phyloP scores from a whole-genome alignment of 2,797 vertebrate genomes.

The Prionace glauca region DNA sequence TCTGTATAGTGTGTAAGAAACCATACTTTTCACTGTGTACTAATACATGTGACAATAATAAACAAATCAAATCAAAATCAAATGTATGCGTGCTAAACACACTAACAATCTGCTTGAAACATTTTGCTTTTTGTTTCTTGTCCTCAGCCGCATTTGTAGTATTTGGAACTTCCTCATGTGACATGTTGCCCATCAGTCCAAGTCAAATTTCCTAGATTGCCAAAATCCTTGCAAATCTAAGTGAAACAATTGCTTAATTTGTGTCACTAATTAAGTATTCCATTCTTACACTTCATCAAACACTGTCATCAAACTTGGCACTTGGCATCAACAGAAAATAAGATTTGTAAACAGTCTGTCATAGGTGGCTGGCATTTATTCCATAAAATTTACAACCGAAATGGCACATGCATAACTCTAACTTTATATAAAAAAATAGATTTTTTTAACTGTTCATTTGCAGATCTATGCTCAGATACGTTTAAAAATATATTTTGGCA shows the following conservation, averaged over 20 bases:
- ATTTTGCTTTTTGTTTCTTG: background rate
- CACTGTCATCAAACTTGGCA: background rate
- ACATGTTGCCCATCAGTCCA: background rate
- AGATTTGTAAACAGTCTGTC: background rate
- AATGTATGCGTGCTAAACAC: background rate
- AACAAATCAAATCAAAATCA: background rate
- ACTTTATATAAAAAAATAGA: background rate
- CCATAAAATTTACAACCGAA: background rate
- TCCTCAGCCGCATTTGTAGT: background rate
- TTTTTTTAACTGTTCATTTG: background rate
- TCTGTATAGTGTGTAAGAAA: too few species aligned
- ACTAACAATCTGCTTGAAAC: background rate
- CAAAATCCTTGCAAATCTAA: background rate
- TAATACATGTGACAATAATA: background rate
- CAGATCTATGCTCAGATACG: background rate
- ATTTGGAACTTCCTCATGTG: background rate
- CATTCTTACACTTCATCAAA: background rate
- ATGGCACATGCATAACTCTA: background rate
- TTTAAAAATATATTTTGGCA: background rate
- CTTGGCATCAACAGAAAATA: background rate
- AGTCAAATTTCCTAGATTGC: background rate
- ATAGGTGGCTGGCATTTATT: background rate
- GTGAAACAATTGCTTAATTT: background rate
- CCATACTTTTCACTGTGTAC: too few species aligned
- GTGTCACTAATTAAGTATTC: background rate